Conservation (phyloP, 2,113 vertebrate species). For the Zosterops borbonicus region DNA sequence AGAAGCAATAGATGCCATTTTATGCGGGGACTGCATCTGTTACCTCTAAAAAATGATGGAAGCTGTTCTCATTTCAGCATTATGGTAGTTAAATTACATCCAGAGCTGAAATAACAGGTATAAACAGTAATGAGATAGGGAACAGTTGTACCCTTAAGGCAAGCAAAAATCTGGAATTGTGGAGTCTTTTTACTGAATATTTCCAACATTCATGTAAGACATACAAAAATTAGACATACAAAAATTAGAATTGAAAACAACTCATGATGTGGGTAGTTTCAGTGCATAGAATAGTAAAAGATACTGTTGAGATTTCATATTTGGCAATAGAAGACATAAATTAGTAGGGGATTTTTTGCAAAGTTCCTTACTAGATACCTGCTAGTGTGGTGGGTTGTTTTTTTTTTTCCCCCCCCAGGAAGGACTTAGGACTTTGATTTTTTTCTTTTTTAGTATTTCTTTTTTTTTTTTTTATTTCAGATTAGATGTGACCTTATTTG, state of each 20-base stretch:
- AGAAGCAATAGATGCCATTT: neutral
- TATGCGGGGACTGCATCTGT: neutral
- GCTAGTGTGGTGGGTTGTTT: neutral
- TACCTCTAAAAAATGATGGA: neutral
- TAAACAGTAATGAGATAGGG: neutral
- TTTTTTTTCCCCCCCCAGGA: too few species aligned
- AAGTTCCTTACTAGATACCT: too few species aligned
- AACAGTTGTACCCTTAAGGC: neutral
- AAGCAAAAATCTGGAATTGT: neutral
- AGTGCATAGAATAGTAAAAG: neutral
- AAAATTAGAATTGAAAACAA: neutral
- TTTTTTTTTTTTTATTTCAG: neutral
- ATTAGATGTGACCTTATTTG: neutral
- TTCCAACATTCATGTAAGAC: neutral
- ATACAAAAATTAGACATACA: neutral
- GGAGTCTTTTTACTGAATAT: neutral
- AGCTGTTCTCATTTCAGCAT: neutral
- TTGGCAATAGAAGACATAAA: neutral
- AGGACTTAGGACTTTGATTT: too few species aligned
- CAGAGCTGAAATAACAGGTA: neutral
- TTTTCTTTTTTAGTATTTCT: too few species aligned
- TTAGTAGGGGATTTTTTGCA: too few species aligned
- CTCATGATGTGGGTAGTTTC: neutral
- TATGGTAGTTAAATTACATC: neutral
- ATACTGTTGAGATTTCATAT: fast-evolving